These are phyloP conservation scores for Drosophila rhopaloa DNA, from an alignment of 1,140 invertebrate genomes.

Conservation along the genomic window DNA sequence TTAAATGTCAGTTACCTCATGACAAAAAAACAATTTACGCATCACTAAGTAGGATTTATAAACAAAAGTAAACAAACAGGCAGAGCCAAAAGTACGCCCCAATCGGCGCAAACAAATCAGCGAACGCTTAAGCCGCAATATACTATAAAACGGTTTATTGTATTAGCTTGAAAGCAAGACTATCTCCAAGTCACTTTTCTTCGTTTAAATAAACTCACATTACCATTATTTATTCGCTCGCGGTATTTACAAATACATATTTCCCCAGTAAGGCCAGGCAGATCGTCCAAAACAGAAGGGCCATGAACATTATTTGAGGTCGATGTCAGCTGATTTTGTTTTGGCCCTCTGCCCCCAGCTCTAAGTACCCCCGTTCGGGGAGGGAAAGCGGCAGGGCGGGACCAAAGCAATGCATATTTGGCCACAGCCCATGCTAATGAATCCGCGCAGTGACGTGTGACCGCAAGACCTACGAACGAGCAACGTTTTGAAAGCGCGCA, in stretches of 20 bases:
- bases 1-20: constrained; percentile 21
- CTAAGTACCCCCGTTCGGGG: constrained; percentile 22
- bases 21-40: constrained; percentile 22
- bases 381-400: neutral
- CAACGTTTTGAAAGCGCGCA: constrained; percentile 51
- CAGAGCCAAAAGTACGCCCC: constrained; percentile 15
- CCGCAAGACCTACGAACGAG: constrained; percentile 40
- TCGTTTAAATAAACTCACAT: constrained; percentile 15
- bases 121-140: constrained; percentile 28
- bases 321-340: constrained; percentile 54
- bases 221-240: constrained; percentile 27
- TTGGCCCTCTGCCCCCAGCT: constrained; percentile 53
- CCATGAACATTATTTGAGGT: constrained; percentile 61
- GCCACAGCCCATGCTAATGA: constrained; percentile 61
- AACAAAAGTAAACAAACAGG: constrained; percentile 33
- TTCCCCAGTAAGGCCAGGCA: constrained; percentile 17
- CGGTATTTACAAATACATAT: constrained; percentile 13
- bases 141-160: constrained; percentile 14
- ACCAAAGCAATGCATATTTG: constrained; percentile 44
- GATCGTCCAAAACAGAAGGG: constrained; percentile 14
- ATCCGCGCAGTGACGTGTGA: constrained; percentile 69
- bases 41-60: constrained; percentile 12
- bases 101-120: constrained; percentile 13
- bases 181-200: constrained; percentile 24
- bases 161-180: constrained; percentile 4